A percentile compares a stretch with the other conserved stretches of the same genome.
phyloP scores from a whole-genome alignment of 2,113 vertebrate genomes.

The Lasiurus borealis region DNA sequence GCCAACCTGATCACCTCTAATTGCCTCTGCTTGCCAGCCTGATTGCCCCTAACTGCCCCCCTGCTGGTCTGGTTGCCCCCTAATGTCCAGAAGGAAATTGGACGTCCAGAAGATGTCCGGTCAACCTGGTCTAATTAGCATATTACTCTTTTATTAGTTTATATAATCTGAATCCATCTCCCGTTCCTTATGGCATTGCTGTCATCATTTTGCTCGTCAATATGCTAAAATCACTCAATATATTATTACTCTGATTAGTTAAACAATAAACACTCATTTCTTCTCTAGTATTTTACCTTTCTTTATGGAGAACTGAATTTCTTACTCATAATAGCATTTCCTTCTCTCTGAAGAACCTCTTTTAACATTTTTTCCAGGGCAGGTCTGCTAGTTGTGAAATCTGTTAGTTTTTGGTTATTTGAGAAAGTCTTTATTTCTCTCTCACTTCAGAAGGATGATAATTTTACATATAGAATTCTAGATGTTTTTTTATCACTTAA shows the following conservation, averaged over 20 bases:
- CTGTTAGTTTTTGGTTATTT: neutral
- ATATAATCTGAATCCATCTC: neutral
- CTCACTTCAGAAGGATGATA: neutral
- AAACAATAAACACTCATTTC: neutral
- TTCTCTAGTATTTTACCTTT: neutral
- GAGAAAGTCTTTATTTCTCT: neutral
- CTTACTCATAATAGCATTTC: neutral
- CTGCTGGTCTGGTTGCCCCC: no score
- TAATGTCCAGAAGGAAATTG: no score
- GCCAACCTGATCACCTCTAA: no score
- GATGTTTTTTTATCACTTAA: neutral
- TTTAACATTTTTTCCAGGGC: neutral
- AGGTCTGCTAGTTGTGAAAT: neutral
- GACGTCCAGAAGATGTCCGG: no score
- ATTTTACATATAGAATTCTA: neutral
- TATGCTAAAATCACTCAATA: neutral
- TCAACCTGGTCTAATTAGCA: no score
- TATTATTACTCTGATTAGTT: neutral
- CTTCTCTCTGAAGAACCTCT: neutral
- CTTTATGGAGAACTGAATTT: constrained; percentile 20
- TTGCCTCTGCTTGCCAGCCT: no score
- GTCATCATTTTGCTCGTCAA: neutral
- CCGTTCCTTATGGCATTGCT: neutral
- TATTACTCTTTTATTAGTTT: no score
- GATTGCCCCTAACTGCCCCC: no score